Base-by-base conservation (phyloP, 2,888 invertebrate species). In the Strigamia transsilvanica region DNA sequence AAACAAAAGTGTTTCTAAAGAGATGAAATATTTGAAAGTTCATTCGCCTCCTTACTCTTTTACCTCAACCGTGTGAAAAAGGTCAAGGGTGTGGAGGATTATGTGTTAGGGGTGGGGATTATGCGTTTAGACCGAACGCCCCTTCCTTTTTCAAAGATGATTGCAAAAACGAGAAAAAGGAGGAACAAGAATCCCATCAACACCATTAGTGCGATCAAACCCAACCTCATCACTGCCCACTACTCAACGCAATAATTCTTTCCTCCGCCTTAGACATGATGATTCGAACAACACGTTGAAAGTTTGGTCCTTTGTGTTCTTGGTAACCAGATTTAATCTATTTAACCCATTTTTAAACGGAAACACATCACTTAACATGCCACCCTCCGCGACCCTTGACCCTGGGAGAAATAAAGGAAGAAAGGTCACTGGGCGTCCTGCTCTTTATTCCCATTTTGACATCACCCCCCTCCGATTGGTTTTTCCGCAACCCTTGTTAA, bases 101-200 rank as follows among this genome's bases (percentile, higher is more conserved):
- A 46, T 46, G 15, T n/a, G 46, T 46, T n/a, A 46, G 46, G 46
- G 46, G 46, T 46, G 46, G 46, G 46, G 46, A 15, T 46, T 46
- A 46, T 46, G 46, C 46, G 46, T 46, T 46, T 46, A 46, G 46
- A 46, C 46, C 46, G n/a, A 46, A 46, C 46, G 46, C 46, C 46
- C 46, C 46, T 46, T 46, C 46, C 15, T 46, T 46, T 46, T 10
- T 4, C 1, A 46, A 46, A n/a, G 15, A 46, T 46, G 46, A 46
- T 46, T 46, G 46, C 46, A 15, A 46, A 46, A 46, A 46, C 46
- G 46, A 46, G 46, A 46, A 46, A 46, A 46, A 46, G 46, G 46
- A 10, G 46, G 46, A 10, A 12, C 46, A 46, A n/a, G 46, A 46
- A 46, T 46, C 46, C 15, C 46, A 46, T 46, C 46, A 46, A 46